phyloP scores from a whole-genome alignment of 2,113 vertebrate genomes.

The Macrotis lagotis region DNA sequence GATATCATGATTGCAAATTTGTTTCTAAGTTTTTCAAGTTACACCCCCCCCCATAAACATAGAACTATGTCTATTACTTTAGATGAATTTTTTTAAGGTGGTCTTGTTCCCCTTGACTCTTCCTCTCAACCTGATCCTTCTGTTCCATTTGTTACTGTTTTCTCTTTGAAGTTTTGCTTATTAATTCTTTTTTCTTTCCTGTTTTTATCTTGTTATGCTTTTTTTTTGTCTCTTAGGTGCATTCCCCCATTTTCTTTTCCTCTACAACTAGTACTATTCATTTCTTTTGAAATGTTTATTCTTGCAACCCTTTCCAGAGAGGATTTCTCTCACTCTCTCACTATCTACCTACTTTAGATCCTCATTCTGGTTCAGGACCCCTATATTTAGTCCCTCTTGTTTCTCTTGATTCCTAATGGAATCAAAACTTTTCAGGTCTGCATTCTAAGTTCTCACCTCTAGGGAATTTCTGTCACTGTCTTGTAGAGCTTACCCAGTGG shows the following conservation, averaged over 20 bases:
- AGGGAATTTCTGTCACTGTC: neutral
- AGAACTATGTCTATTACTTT: neutral
- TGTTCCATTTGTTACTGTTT: neutral
- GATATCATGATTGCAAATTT: neutral
- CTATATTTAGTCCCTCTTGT: neutral
- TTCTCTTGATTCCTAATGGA: neutral
- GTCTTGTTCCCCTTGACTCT: neutral
- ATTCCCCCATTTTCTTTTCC: neutral
- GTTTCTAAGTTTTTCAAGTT: neutral
- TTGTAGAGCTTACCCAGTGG: neutral
- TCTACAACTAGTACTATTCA: neutral
- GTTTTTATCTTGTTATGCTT: neutral
- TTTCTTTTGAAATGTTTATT: neutral
- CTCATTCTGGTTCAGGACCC: neutral
- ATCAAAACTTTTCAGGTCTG: neutral
- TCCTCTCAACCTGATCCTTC: neutral
- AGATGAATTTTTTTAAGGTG: neutral
- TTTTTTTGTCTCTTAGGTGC: neutral
- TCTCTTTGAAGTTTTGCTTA: neutral
- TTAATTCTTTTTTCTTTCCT: neutral
- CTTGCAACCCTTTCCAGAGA: neutral
- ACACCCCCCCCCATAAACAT: neutral
- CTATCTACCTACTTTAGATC: neutral
- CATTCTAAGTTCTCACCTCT: neutral
- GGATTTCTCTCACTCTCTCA: neutral